Conservation (phyloP, 2,888 invertebrate species). For the Melanargia galathea region DNA sequence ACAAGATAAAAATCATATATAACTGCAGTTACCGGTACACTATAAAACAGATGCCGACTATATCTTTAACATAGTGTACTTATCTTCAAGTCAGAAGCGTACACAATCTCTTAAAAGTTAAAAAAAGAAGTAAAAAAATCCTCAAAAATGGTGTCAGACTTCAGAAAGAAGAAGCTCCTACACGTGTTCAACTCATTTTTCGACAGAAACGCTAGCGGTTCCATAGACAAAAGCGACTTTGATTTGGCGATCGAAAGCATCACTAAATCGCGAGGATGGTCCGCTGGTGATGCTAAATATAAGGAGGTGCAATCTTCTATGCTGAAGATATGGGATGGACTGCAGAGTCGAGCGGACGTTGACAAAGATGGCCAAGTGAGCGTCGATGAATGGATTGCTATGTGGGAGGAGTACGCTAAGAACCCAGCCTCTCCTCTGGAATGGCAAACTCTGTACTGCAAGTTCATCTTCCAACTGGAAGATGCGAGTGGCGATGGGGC, state of each 20-base stretch:
- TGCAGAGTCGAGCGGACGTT: conserved; percentile 90
- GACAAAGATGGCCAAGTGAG: conserved; percentile 93
- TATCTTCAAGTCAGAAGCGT: not conserved
- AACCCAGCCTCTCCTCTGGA: conserved; percentile 88
- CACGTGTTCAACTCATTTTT: conserved; percentile 94
- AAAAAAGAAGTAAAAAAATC: not conserved
- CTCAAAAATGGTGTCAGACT: conserved; percentile 87
- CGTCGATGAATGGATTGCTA: conserved; percentile 92
- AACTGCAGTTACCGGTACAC: conserved; percentile 31
- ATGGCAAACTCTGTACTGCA: conserved; percentile 93
- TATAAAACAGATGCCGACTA: conserved; percentile 37
- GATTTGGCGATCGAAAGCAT: conserved; percentile 93
- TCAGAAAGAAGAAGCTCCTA: conserved; percentile 93
- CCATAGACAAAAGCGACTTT: conserved; percentile 93
- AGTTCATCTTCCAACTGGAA: conserved; percentile 93
- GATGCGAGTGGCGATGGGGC: conserved; percentile 90
- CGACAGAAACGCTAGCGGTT: conserved; percentile 93
- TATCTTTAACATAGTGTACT: not conserved
- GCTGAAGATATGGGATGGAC: conserved; percentile 91
- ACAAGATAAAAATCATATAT: conserved; percentile 32
- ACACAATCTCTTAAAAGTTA: too few species aligned
- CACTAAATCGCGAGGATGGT: conserved; percentile 90
- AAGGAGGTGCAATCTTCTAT: conserved; percentile 88
- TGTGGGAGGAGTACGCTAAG: conserved; percentile 92
- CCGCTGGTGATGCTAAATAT: conserved; percentile 86